phyloP scores from a whole-genome alignment of 2,888 invertebrate species.

The Rapana venosa region DNA sequence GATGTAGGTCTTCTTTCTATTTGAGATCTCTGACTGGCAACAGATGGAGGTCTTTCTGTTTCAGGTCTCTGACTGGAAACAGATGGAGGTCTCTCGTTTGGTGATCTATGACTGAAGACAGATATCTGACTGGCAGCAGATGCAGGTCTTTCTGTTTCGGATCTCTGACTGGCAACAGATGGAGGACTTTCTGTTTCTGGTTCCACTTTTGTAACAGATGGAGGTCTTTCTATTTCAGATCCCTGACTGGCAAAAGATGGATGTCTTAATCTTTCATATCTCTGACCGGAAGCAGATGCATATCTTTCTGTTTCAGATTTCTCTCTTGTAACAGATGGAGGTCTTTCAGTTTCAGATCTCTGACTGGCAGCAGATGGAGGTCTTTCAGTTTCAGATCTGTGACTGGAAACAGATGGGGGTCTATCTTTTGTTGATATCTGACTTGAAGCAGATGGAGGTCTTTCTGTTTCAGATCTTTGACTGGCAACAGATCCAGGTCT shows the following conservation, averaged over 20 bases:
- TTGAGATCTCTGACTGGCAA: not conserved
- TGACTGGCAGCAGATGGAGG: not conserved
- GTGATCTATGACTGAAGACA: not conserved
- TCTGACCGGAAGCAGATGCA: not conserved
- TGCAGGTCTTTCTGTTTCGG: not conserved
- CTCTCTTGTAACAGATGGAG: not conserved
- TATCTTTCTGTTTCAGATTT: not conserved
- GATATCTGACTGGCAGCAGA: not conserved
- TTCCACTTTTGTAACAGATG: not conserved
- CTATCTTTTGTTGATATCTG: not conserved
- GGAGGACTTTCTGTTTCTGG: slow-evolving; percentile 3
- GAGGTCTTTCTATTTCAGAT: not conserved
- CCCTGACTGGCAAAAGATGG: not conserved
- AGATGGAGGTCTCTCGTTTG: not conserved
- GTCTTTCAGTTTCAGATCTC: not conserved
- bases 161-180: not conserved
- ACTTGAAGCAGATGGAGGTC: not conserved
- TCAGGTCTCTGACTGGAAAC: not conserved
- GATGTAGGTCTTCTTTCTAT: not conserved
- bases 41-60: not conserved
- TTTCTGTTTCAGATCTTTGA: not conserved
- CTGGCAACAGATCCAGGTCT: not conserved
- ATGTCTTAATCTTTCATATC: too few species aligned
- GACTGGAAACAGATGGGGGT: not conserved
- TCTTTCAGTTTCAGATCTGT: not conserved